Conservation (phyloP, 2,888 invertebrate species). For the Hirtodrosophila alboralis region DNA sequence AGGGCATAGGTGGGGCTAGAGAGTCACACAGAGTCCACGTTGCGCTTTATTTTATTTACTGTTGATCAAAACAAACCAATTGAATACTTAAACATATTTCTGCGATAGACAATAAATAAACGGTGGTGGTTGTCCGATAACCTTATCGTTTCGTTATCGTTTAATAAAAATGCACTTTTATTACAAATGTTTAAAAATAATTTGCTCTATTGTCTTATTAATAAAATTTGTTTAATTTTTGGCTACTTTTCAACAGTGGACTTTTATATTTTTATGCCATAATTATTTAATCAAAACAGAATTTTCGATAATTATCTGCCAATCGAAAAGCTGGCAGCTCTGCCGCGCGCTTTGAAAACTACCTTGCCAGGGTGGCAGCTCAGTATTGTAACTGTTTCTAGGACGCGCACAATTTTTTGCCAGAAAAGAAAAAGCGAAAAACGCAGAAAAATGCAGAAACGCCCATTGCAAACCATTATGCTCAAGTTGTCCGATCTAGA, state of each 20-base stretch:
- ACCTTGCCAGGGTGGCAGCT: slow-evolving; percentile 40
- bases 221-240: neutral
- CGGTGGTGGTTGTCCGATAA: slow-evolving; percentile 39
- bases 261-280: too few species aligned
- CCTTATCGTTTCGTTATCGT: neutral
- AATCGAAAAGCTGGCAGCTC: slow-evolving; percentile 43
- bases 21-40: slow-evolving; percentile 22
- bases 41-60: slow-evolving; percentile 19
- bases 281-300: neutral
- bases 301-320: slow-evolving; percentile 1
- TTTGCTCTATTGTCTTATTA: neutral
- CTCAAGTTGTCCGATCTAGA: slow-evolving; percentile 53
- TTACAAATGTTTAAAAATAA: too few species aligned
- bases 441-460: slow-evolving; percentile 57
- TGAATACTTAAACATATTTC: slow-evolving; percentile 7
- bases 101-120: slow-evolving; percentile 10
- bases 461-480: slow-evolving; percentile 53
- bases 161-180: too few species aligned
- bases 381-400: slow-evolving; percentile 43
- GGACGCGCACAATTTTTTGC: slow-evolving; percentile 2
- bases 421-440: too few species aligned
- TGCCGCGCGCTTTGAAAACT: slow-evolving; percentile 44
- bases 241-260: too few species aligned
- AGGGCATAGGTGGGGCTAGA: slow-evolving; percentile 1
- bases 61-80: slow-evolving; percentile 37